Conservation (phyloP, 1,140 invertebrate genomes). For the Drosophila ananassae region DNA sequence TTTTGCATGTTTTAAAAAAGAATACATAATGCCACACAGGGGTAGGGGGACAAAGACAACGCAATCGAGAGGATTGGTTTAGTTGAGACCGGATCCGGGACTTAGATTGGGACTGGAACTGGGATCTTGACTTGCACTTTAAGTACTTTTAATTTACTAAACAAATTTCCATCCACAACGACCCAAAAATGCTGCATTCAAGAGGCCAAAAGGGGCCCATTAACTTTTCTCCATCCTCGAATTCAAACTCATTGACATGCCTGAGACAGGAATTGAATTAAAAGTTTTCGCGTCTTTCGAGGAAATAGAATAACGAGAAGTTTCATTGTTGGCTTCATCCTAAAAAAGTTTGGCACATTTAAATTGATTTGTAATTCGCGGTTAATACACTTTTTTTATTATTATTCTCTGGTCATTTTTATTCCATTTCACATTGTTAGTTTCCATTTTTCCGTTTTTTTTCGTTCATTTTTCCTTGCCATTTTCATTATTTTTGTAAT, state of each 20-base stretch:
- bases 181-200: conserved; percentile 48
- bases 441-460: conserved; percentile 2
- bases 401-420: conserved; percentile 45
- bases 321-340: conserved; percentile 46
- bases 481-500: conserved; percentile 65
- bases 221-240: conserved; percentile 15
- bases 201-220: conserved; percentile 13
- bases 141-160: conserved; percentile 63
- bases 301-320: conserved; percentile 46
- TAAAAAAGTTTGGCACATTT: conserved; percentile 56
- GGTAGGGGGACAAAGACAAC: conserved; percentile 9
- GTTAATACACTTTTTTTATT: conserved; percentile 59
- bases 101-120: background rate
- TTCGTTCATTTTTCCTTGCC: conserved; percentile 17
- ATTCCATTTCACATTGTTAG: conserved; percentile 48
- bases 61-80: conserved; percentile 12
- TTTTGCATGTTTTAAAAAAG: conserved; percentile 75
- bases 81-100: background rate
- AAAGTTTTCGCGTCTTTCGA: conserved; percentile 55
- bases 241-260: conserved; percentile 67
- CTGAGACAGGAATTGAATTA: conserved; percentile 76
- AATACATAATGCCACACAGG: conserved; percentile 44
- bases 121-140: conserved; percentile 44
- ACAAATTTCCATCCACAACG: conserved; percentile 50
- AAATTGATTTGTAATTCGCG: conserved; percentile 78